These are phyloP conservation scores for Mellilla xanthometata DNA, from an alignment of 2,888 invertebrate species.

Conservation along the genomic window DNA sequence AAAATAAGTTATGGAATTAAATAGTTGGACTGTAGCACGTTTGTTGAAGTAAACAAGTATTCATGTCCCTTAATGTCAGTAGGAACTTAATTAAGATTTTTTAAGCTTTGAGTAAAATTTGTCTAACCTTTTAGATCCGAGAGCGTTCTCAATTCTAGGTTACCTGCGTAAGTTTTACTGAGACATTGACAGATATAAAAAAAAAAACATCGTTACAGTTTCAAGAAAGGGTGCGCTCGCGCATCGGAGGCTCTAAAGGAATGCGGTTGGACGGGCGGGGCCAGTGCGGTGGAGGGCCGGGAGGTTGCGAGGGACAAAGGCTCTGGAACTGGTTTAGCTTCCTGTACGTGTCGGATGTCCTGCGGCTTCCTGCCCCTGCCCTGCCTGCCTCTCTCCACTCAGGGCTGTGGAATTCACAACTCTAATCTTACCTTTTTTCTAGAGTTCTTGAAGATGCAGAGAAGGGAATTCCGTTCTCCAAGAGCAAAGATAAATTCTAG, in stretches of 20 bases:
- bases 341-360: conserved; percentile 83
- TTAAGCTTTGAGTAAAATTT: too few species aligned
- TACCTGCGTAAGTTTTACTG: too few species aligned
- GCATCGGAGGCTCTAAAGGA: conserved; percentile 67
- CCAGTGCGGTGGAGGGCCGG: conserved; percentile 46
- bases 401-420: conserved; percentile 26
- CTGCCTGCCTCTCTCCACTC: conserved; percentile 14
- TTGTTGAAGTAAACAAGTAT: too few species aligned
- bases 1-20: too few species aligned
- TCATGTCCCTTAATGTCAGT: too few species aligned
- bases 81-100: too few species aligned
- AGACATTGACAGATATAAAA: background rate
- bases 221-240: conserved; percentile 61
- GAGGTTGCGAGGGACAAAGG: conserved; percentile 76
- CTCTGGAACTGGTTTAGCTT: conserved; percentile 79
- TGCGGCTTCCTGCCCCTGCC: conserved; percentile 80
- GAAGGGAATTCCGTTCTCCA: too few species aligned
- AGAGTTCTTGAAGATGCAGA: too few species aligned
- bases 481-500: too few species aligned
- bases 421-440: background rate
- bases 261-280: conserved; percentile 67
- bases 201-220: conserved; percentile 40
- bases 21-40: too few species aligned
- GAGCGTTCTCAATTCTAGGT: too few species aligned
- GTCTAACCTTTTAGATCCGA: too few species aligned